Percentiles rank a stretch among this genome's conserved stretches.
phyloP scores from a whole-genome alignment of 2,113 vertebrate species.

The Chaetorhynchus papuensis region DNA sequence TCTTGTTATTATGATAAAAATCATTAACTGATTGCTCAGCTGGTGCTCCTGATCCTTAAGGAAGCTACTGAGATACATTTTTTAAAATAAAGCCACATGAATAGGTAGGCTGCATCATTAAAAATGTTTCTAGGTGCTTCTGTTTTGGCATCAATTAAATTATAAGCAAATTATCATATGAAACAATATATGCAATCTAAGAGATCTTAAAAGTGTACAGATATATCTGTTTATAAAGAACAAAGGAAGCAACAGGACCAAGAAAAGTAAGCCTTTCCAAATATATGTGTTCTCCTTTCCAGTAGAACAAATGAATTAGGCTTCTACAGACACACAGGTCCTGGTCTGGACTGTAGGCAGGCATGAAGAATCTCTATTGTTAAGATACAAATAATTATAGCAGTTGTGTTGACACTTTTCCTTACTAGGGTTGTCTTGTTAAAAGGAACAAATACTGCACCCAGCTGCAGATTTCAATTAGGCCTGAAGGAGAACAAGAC shows the following conservation, averaged over 20 bases:
- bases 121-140: not conserved
- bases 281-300: not conserved
- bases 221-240: not conserved
- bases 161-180: not conserved
- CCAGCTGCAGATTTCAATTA: not conserved
- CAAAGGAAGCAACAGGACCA: not conserved
- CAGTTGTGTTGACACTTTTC: not conserved
- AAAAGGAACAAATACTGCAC: not conserved
- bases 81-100: not conserved
- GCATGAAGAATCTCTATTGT: not conserved
- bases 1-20: constrained; percentile 54
- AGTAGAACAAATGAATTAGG: not conserved
- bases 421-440: not conserved
- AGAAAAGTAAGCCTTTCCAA: not conserved
- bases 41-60: not conserved
- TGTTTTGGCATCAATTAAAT: not conserved
- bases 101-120: not conserved
- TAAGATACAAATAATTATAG: not conserved
- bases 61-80: not conserved
- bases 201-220: not conserved
- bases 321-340: not conserved
- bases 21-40: constrained; percentile 33
- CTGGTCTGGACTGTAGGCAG: not conserved
- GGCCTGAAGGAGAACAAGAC: not conserved
- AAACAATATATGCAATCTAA: not conserved